A percentile compares a stretch with the other conserved stretches of the same genome.
phyloP scores from a whole-genome alignment of 2,113 vertebrate species.

The Cyprinus carpio region DNA sequence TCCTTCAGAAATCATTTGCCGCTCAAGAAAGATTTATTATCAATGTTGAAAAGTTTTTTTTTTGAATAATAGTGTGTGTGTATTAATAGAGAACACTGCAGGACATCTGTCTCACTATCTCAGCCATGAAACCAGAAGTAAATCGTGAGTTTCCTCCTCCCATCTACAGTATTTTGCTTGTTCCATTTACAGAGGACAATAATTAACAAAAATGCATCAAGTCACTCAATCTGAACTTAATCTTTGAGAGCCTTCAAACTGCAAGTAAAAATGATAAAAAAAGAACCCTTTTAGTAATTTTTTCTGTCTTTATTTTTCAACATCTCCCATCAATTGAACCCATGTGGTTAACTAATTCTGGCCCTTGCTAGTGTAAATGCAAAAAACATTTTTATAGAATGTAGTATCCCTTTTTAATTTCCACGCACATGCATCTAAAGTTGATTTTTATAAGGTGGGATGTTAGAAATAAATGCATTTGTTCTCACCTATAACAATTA shows the following conservation, averaged over 20 bases:
- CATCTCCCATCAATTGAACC: not conserved
- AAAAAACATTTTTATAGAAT: not conserved
- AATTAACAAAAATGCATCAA: not conserved
- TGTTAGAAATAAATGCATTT: slow-evolving; percentile 50
- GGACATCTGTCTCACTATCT: not conserved
- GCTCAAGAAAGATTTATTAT: no score
- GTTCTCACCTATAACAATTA: slow-evolving; percentile 16
- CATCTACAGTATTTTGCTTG: not conserved
- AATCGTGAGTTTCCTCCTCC: not conserved
- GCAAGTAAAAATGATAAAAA: not conserved
- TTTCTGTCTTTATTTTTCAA: not conserved
- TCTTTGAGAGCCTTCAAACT: not conserved
- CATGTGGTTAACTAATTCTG: not conserved
- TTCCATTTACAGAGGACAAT: not conserved
- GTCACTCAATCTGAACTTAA: not conserved
- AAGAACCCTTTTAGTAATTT: not conserved
- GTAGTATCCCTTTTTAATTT: slow-evolving; percentile 29
- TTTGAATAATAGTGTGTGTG: not conserved
- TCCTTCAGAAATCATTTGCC: not conserved
- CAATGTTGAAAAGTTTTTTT: not conserved
- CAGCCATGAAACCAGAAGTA: not conserved
- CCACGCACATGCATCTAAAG: slow-evolving; percentile 38
- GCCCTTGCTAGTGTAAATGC: not conserved
- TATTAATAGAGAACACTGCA: not conserved
- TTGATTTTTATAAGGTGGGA: slow-evolving; percentile 14